Evolutionary conservation across 1,140 invertebrate genomes (phyloP).

Genomic region (Eueides isabella): DNA sequence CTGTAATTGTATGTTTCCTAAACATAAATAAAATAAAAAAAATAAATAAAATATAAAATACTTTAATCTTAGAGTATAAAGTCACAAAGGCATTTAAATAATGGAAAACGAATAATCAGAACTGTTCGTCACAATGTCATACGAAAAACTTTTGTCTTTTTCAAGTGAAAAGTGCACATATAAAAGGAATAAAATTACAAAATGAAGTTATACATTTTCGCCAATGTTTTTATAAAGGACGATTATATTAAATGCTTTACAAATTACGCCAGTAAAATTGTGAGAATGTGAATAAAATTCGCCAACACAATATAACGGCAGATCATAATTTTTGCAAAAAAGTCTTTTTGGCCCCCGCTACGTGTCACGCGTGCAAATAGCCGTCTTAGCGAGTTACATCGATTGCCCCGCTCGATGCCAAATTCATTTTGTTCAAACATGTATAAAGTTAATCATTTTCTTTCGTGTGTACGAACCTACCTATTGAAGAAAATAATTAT

Average conservation of each 20-base stretch:
- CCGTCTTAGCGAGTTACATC: slow-evolving; percentile 36
- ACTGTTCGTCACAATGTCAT: background rate
- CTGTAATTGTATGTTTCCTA: no score
- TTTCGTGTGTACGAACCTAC: background rate
- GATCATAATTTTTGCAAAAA: slow-evolving; percentile 71
- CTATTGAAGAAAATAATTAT: background rate
- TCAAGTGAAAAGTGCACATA: background rate
- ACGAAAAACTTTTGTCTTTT: background rate
- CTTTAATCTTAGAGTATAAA: background rate
- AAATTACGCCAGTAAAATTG: slow-evolving; percentile 60
- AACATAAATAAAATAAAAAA: no score
- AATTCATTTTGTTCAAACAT: slow-evolving; percentile 31
- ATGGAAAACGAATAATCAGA: background rate
- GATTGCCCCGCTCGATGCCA: slow-evolving; percentile 29
- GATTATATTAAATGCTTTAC: slow-evolving; percentile 52
- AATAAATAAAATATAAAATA: background rate
- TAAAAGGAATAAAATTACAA: background rate
- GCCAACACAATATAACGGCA: slow-evolving; percentile 53
- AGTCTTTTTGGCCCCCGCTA: slow-evolving; percentile 49
- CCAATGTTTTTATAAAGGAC: slow-evolving; percentile 10
- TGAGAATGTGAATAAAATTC: slow-evolving; percentile 60
- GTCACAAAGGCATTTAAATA: background rate
- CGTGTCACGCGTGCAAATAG: slow-evolving; percentile 54
- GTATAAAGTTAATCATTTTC: slow-evolving; percentile 17
- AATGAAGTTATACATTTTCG: background rate